These are phyloP conservation scores for Sclerurus mexicanus DNA, from an alignment of 2,113 vertebrate species.

Conservation along the genomic window DNA sequence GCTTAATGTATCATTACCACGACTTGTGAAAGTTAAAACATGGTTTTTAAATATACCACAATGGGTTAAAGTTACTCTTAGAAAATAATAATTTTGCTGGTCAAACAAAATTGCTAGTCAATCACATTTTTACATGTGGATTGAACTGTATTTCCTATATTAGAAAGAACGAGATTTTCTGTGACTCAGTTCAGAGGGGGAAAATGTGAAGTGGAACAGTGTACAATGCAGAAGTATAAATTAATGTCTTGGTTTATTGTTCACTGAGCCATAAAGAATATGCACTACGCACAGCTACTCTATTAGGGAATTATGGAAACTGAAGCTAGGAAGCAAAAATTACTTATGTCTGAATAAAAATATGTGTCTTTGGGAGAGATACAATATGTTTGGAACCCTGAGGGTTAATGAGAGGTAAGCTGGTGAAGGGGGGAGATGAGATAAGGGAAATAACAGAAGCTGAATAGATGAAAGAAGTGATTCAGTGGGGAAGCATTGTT, in stretches of 20 bases:
- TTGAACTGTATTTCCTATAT: background rate
- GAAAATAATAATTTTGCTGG: constrained; percentile 37
- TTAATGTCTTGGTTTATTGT: constrained; percentile 54
- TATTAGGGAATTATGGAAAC: constrained; percentile 57
- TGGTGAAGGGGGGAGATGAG: constrained; percentile 57
- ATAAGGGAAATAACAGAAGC: constrained; percentile 68
- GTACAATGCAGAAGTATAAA: constrained; percentile 34
- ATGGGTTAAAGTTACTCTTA: background rate
- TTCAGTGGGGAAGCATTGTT: constrained; percentile 74
- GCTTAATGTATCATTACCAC: background rate
- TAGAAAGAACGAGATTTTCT: constrained; percentile 30
- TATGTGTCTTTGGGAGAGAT: constrained; percentile 37
- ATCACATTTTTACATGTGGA: background rate
- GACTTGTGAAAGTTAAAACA: background rate
- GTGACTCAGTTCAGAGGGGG: background rate
- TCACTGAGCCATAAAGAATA: background rate
- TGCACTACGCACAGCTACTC: constrained; percentile 21
- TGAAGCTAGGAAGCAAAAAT: constrained; percentile 41
- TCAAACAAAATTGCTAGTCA: background rate
- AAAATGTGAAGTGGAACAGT: constrained; percentile 34
- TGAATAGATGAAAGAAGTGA: constrained; percentile 72
- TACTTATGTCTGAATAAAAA: constrained; percentile 43
- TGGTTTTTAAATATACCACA: background rate
- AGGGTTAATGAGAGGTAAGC: constrained; percentile 76
- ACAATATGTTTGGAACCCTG: constrained; percentile 55